These are phyloP conservation scores for Cyclargus thomasi DNA, from an alignment of 1,140 invertebrate genomes.

Conservation along the genomic window DNA sequence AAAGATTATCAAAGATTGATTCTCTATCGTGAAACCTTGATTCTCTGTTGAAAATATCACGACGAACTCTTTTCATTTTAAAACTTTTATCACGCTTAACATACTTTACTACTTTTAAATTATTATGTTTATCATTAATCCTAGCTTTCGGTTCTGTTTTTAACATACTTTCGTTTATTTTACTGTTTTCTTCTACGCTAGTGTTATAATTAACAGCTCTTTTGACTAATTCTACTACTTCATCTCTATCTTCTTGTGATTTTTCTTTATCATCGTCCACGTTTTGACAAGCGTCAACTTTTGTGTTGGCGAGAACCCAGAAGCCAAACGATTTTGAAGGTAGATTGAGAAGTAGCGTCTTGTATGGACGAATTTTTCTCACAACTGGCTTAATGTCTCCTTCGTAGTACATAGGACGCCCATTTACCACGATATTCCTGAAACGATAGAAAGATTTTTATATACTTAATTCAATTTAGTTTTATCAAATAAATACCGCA, in stretches of 20 bases:
- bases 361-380: constrained; percentile 54
- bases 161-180: background rate
- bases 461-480: too few relatives aligned
- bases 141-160: constrained; percentile 31
- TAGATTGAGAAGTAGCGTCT: constrained; percentile 66
- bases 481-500: too few relatives aligned
- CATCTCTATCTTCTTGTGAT: constrained; percentile 27
- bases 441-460: background rate
- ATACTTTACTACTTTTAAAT: constrained; percentile 33
- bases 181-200: constrained; percentile 13
- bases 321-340: constrained; percentile 76
- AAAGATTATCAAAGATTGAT: background rate
- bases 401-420: constrained; percentile 65
- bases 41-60: constrained; percentile 1
- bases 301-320: constrained; percentile 76
- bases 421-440: constrained; percentile 75
- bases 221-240: constrained; percentile 24
- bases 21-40: background rate
- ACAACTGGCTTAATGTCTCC: constrained; percentile 70
- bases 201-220: constrained; percentile 32
- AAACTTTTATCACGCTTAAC: constrained; percentile 20
- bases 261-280: constrained; percentile 31
- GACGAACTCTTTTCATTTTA: constrained; percentile 5
- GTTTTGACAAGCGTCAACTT: constrained; percentile 59
- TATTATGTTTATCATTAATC: constrained; percentile 32